Conservation (phyloP, 1,140 invertebrate species). For the Dreissena rostriformis region DNA sequence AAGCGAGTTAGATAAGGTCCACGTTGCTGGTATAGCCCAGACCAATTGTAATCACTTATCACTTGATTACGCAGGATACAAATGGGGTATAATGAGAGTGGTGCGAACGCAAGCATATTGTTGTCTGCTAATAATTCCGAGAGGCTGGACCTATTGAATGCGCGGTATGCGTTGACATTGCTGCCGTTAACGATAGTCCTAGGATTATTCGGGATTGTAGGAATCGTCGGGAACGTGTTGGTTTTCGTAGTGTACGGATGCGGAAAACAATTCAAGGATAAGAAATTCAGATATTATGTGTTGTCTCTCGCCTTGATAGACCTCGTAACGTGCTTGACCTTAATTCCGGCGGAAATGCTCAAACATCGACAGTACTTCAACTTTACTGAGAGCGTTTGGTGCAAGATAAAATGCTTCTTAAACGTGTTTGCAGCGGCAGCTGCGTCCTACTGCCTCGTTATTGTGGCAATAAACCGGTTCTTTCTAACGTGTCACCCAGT, state of each 20-base stretch:
- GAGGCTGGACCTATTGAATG: slow-evolving; percentile 26
- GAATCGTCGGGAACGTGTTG: slow-evolving; percentile 31
- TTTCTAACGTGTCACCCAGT: slow-evolving; percentile 41
- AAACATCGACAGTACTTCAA: slow-evolving; percentile 44
- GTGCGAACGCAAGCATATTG: neutral
- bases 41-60: neutral
- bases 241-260: slow-evolving; percentile 45
- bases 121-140: no score
- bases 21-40: no score
- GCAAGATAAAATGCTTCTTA: slow-evolving; percentile 52
- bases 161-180: slow-evolving; percentile 21
- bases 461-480: slow-evolving; percentile 32
- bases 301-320: slow-evolving; percentile 38
- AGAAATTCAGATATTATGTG: slow-evolving; percentile 41
- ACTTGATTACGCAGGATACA: neutral
- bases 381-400: slow-evolving; percentile 19
- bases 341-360: slow-evolving; percentile 42
- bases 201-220: slow-evolving; percentile 23
- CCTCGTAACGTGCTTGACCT: slow-evolving; percentile 37
- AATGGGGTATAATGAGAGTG: no score
- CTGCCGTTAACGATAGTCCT: slow-evolving; percentile 38
- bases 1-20: no score
- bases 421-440: slow-evolving; percentile 45
- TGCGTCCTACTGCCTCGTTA: slow-evolving; percentile 31
- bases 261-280: slow-evolving; percentile 30